phyloP scores from a whole-genome alignment of 2,888 invertebrate genomes.

The Ochropleura leucogaster region DNA sequence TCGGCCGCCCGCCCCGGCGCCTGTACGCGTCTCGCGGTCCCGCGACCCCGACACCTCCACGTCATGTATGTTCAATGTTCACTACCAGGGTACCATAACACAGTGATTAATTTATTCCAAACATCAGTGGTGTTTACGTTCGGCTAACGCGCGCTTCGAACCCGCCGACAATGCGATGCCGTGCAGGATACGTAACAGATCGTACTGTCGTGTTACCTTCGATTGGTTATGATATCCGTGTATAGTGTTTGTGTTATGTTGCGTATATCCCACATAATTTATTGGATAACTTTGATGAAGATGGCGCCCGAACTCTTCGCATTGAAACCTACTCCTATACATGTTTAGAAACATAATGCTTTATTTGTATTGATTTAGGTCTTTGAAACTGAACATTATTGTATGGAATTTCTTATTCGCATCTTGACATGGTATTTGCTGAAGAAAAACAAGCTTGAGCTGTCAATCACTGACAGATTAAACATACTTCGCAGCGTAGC shows the following conservation, averaged over 20 bases:
- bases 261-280: conserved; percentile 51
- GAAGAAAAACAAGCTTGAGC: conserved; percentile 43
- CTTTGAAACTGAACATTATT: conserved; percentile 28
- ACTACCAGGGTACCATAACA: conserved; percentile 73
- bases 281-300: conserved; percentile 58
- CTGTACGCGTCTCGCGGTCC: conserved; percentile 76
- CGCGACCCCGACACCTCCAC: conserved; percentile 65
- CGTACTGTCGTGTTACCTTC: conserved; percentile 61
- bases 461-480: conserved; percentile 63
- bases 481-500: conserved; percentile 64
- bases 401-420: conserved; percentile 17
- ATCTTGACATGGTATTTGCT: conserved; percentile 39
- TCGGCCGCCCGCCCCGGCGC: conserved; percentile 86
- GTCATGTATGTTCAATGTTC: conserved; percentile 69
- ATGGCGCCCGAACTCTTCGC: conserved; percentile 41
- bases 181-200: conserved; percentile 58
- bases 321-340: conserved; percentile 39
- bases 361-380: conserved; percentile 48
- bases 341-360: conserved; percentile 22
- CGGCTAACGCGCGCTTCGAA: conserved; percentile 36
- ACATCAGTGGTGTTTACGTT: conserved; percentile 73
- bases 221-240: conserved; percentile 71
- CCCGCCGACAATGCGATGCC: conserved; percentile 41
- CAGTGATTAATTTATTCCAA: conserved; percentile 71
- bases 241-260: conserved; percentile 66